Percentiles rank a stretch among this genome's conserved stretches.
These are phyloP conservation scores for Plutella xylostella DNA, from an alignment of 2,888 invertebrate species.

Conservation along the genomic window DNA sequence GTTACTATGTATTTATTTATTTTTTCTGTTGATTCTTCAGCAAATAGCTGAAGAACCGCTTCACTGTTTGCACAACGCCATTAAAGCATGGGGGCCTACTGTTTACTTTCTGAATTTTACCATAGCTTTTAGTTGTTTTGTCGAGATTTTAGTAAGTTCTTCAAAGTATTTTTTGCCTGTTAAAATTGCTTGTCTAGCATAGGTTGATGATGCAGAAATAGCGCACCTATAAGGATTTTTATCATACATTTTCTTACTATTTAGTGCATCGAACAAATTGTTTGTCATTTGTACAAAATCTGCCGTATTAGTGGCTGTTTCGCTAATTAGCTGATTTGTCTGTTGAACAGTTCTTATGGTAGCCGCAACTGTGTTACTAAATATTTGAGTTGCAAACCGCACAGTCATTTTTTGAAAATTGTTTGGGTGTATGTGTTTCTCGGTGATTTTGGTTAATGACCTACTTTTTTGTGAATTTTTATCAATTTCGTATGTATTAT, in stretches of 20 bases:
- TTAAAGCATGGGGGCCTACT: background rate
- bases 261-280: background rate
- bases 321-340: background rate
- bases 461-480: background rate
- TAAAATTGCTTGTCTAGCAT: background rate
- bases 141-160: background rate
- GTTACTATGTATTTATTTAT: background rate
- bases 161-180: background rate
- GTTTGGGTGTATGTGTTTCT: background rate
- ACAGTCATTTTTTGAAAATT: slow-evolving; percentile 1
- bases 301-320: background rate
- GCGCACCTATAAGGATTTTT: background rate
- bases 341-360: background rate
- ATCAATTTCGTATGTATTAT: slow-evolving; percentile 4
- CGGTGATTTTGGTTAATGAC: background rate
- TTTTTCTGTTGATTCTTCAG: background rate
- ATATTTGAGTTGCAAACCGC: background rate
- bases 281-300: background rate
- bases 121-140: background rate
- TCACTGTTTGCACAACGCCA: background rate
- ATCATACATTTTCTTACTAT: background rate
- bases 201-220: background rate
- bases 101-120: background rate
- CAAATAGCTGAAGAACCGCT: background rate
- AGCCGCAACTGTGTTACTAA: slow-evolving; percentile 1